Percentiles rank a stretch among this genome's conserved stretches.
These are phyloP conservation scores for Cyclophora albipunctata DNA, from an alignment of 2,888 invertebrate species.

Conservation along the genomic window DNA sequence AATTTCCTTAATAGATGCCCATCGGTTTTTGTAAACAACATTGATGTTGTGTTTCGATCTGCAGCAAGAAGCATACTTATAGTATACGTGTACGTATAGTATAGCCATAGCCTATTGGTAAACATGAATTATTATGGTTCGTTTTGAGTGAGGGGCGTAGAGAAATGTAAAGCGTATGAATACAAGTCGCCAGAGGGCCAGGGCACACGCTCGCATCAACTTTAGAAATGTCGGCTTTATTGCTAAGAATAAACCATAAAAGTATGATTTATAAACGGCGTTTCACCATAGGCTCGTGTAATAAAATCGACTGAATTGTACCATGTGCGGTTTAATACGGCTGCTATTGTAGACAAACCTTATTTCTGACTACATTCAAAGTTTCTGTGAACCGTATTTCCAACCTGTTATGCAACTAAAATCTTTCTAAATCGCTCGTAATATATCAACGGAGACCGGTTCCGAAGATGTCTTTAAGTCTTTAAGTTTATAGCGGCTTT, in stretches of 20 bases:
- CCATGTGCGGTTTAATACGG: constrained; percentile 38
- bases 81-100: no score
- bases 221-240: constrained; percentile 47
- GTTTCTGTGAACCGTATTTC: no score
- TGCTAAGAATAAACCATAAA: constrained; percentile 58
- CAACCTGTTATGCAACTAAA: no score
- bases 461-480: no score
- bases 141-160: constrained; percentile 17
- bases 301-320: constrained; percentile 50
- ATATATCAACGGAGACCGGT: no score
- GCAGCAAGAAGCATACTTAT: no score
- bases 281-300: constrained; percentile 45
- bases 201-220: constrained; percentile 23
- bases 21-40: constrained; percentile 17
- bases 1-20: constrained; percentile 22
- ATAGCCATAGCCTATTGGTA: no score
- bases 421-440: no score
- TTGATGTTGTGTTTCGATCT: neutral
- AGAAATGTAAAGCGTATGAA: constrained; percentile 24
- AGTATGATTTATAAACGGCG: constrained; percentile 65
- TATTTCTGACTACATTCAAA: no score
- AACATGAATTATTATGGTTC: constrained; percentile 8
- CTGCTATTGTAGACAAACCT: constrained; percentile 12
- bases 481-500: no score
- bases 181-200: constrained; percentile 19